Percentiles rank a stretch among this genome's conserved stretches.
Conservation (phyloP, 1,140 invertebrate genomes). For the Prorops nasuta region DNA sequence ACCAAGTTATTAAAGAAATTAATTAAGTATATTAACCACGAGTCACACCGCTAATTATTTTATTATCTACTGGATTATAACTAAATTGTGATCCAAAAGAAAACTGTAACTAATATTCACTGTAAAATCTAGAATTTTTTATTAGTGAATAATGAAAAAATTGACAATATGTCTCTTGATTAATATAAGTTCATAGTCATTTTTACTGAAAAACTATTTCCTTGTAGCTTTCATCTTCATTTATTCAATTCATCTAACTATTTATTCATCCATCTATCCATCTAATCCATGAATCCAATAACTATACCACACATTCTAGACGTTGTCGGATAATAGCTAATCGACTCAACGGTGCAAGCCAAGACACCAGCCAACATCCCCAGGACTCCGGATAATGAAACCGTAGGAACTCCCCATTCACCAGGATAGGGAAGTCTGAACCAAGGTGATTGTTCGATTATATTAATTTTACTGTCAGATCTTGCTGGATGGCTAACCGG, state of each 20-base stretch:
- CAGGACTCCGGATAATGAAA: constrained; percentile 71
- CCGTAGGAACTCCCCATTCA: constrained; percentile 83
- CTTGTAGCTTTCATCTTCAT: no score
- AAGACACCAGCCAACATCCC: constrained; percentile 83
- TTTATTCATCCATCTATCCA: no score
- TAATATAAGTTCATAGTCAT: no score
- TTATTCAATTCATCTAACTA: no score
- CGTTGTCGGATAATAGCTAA: constrained; percentile 87
- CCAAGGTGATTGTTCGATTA: constrained; percentile 75
- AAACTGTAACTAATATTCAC: no score
- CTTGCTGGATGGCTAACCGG: constrained; percentile 69
- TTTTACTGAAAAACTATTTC: no score
- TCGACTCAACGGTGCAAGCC: constrained; percentile 81
- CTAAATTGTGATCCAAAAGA: constrained; percentile 1
- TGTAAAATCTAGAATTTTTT: no score
- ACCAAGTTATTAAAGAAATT: no score
- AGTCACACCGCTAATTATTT: neutral
- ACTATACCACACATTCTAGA: constrained; percentile 78
- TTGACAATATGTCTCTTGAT: no score
- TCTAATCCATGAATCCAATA: no score
- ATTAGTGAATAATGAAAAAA: no score
- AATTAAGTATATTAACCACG: no score
- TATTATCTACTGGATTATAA: neutral
- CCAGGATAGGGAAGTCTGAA: constrained; percentile 84
- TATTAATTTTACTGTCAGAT: constrained; percentile 74